Conservation (phyloP, 2,888 invertebrate species). For the Rotaria sp. region DNA sequence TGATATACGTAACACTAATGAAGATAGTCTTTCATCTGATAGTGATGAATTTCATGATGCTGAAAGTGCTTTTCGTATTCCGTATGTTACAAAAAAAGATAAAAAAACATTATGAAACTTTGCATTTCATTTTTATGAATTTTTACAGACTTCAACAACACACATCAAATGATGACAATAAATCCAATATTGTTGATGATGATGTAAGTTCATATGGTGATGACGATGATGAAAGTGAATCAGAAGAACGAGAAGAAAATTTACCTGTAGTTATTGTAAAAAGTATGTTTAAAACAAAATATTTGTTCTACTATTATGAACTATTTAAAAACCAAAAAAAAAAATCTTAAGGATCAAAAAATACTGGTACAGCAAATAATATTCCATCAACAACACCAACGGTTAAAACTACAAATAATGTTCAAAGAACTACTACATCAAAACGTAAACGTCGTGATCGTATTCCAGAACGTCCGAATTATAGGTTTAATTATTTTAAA, state of each 20-base stretch:
- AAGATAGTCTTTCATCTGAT: constrained; percentile 49
- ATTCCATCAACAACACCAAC: background rate
- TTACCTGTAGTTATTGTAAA: constrained; percentile 21
- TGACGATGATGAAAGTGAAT: constrained; percentile 67
- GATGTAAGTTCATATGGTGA: background rate
- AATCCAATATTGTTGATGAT: background rate
- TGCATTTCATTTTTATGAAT: too few species aligned
- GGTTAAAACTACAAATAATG: background rate
- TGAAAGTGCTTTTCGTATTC: constrained; percentile 19
- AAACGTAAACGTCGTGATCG: constrained; percentile 65
- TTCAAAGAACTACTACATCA: background rate
- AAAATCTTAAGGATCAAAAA: background rate
- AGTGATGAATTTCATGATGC: constrained; percentile 54
- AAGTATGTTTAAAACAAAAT: background rate
- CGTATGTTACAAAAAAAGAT: too few species aligned
- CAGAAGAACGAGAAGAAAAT: constrained; percentile 76
- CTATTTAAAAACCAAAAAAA: too few species aligned
- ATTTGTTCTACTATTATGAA: too few species aligned
- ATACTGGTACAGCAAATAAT: too few species aligned
- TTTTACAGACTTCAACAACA: background rate
- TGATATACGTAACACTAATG: background rate
- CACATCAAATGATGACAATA: background rate
- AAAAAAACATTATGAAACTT: too few species aligned
- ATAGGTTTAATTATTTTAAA: constrained; percentile 43
- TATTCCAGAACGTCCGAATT: constrained; percentile 72